Conservation (phyloP, 1,140 invertebrate genomes). For the Meteorus sp. region DNA sequence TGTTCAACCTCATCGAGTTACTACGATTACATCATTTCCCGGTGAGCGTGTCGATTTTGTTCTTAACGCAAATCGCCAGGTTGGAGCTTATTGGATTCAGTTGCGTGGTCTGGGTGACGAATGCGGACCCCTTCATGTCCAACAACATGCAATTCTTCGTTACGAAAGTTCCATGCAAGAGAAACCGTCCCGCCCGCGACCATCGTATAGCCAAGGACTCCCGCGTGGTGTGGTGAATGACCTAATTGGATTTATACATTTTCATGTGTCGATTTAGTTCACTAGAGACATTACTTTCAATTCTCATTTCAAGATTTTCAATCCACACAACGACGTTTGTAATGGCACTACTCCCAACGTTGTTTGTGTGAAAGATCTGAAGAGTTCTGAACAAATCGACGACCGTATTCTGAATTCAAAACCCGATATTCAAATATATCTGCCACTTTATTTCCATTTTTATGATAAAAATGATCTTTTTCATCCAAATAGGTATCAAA, state of each 20-base stretch:
- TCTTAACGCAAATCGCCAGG: slow-evolving; percentile 45
- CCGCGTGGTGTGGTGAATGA: slow-evolving; percentile 9
- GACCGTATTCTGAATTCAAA: slow-evolving; percentile 1
- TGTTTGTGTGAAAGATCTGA: slow-evolving; percentile 11
- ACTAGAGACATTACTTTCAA: background rate
- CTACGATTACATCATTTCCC: slow-evolving; percentile 30
- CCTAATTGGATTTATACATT: background rate
- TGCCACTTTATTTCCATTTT: background rate
- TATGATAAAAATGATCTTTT: slow-evolving; percentile 8
- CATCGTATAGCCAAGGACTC: slow-evolving; percentile 3
- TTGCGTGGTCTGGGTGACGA: slow-evolving; percentile 49
- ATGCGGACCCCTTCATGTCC: slow-evolving; percentile 49
- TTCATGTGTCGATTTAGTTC: background rate
- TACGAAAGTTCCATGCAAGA: slow-evolving; percentile 37
- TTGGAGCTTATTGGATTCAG: slow-evolving; percentile 56
- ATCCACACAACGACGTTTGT: slow-evolving; percentile 12
- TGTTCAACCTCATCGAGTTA: slow-evolving; percentile 10
- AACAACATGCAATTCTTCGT: slow-evolving; percentile 56
- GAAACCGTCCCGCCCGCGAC: background rate
- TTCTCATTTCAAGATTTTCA: slow-evolving; percentile 8
- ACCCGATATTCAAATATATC: slow-evolving; percentile 6
- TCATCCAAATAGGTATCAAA: slow-evolving; percentile 9
- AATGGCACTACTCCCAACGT: background rate
- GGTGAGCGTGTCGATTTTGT: slow-evolving; percentile 62
- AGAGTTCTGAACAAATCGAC: slow-evolving; percentile 4